A percentile compares a stretch with the other conserved stretches of the same genome.
Conservation (phyloP, 2,888 invertebrate genomes). For the Choristoneura rosaceana region DNA sequence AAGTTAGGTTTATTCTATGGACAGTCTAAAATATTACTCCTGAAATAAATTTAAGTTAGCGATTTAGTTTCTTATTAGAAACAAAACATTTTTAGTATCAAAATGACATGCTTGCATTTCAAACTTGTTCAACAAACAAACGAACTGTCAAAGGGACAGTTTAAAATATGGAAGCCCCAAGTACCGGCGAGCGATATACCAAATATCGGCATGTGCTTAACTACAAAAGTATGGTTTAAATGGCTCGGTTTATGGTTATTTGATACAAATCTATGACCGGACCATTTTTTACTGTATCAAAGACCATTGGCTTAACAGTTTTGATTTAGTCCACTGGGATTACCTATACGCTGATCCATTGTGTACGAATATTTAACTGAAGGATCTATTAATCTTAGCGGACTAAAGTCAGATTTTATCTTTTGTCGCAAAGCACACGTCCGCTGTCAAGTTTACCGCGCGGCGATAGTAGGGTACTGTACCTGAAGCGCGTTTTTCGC, state of each 20-base stretch:
- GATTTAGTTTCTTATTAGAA: conserved; percentile 42
- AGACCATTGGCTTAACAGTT: neutral
- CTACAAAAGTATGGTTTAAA: conserved; percentile 59
- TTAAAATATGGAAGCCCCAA: conserved; percentile 58
- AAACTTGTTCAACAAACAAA: conserved; percentile 49
- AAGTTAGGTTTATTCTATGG: conserved; percentile 29
- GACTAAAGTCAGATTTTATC: neutral
- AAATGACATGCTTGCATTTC: conserved; percentile 53
- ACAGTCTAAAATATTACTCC: conserved; percentile 37
- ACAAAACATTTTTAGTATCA: conserved; percentile 45
- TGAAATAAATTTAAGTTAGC: conserved; percentile 42
- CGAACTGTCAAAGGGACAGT: conserved; percentile 52
- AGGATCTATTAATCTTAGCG: neutral
- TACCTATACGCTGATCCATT: neutral
- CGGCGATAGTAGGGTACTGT: conserved; percentile 83
- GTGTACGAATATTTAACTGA: neutral
- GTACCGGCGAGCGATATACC: conserved; percentile 56
- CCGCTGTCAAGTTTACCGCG: conserved; percentile 68
- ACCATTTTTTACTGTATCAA: neutral
- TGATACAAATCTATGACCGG: neutral
- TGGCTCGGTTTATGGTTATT: conserved; percentile 26
- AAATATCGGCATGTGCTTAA: conserved; percentile 60
- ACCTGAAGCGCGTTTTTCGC: conserved; percentile 88
- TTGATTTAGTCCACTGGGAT: neutral
- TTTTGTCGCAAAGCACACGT: conserved; percentile 60